These are phyloP conservation scores for Psittacula echo DNA, from an alignment of 2,797 vertebrate species.

Conservation along the genomic window DNA sequence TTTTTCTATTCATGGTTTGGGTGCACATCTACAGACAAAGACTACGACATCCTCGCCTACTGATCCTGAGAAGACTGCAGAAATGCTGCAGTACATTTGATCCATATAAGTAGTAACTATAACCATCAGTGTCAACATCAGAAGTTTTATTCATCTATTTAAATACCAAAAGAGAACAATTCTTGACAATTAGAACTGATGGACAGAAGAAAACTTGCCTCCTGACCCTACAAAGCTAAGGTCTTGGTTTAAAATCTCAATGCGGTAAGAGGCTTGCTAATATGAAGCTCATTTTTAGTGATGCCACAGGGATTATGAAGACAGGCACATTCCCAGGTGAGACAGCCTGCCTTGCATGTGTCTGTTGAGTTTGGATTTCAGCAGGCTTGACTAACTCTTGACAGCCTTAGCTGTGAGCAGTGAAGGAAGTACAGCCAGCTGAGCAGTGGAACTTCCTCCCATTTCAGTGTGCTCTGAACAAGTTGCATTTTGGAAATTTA, in stretches of 20 bases:
- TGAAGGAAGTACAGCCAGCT: background rate
- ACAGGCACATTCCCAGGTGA: background rate
- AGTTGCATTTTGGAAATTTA: background rate
- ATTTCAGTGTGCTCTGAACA: background rate
- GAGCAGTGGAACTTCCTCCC: background rate
- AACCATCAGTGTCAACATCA: background rate
- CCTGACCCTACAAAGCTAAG: background rate
- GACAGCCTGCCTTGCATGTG: accelerated
- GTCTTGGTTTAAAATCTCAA: background rate
- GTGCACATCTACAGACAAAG: background rate
- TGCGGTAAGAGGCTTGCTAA: background rate
- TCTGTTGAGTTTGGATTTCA: background rate
- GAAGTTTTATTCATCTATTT: background rate
- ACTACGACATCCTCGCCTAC: accelerated
- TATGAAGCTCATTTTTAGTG: background rate
- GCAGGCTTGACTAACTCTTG: background rate
- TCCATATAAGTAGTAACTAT: background rate
- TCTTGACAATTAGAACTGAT: background rate
- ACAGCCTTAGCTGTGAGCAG: background rate
- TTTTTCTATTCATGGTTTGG: background rate
- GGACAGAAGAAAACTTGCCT: background rate
- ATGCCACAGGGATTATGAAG: background rate
- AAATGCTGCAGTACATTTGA: background rate
- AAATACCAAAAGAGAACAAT: background rate
- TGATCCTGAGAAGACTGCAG: background rate